Base-by-base conservation (phyloP, 1,140 invertebrate genomes). In the Scaptomyza pallida region DNA sequence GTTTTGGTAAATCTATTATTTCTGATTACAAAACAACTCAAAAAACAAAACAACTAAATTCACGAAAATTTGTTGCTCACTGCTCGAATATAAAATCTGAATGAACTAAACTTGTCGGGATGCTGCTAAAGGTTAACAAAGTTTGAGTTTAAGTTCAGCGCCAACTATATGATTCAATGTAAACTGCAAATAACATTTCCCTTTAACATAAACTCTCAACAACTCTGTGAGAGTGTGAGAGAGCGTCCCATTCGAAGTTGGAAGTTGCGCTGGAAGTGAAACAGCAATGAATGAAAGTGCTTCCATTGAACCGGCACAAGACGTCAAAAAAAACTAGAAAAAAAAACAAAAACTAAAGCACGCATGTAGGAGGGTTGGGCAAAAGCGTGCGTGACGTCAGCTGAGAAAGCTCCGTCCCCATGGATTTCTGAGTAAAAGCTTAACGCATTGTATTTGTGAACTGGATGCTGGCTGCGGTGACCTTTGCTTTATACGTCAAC, bases 251-350 rank as follows among this genome's bases (percentile, higher is more conserved):
- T 44, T 65, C 56, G 44, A 16, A 59, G 61, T 70, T 63, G 17
- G 61, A 47, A 63, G 17, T 52, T 26, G 43, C 19, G n/a, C 37
- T 65, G 69, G 69, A 72, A 67, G 35, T 35, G 33, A 21, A 59
- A 54, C 30, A 3, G 40, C 69, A 67, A 65, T 65, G 69, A 72
- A 72, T 67, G 69, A 72, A 72, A 30, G 30, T 37, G 12, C 10
- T 56, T 52, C 30, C 69, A 50, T 35, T 51, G 35, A 45, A 15
- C 50, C 47, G 65, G 57, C 26, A 52, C 16, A 21, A 9, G 41
- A 8, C 21, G 21, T 9, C 12, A 16, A 35, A 30, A 30, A 6
- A 9, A 30, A 30, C 26, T 9, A 30, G 9, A 30, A 30, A 16
- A 52, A 23, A 19, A 8, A 26, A n/a, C n/a, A n/a, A n/a, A 12